Percentiles rank a stretch among this genome's conserved stretches.
Evolutionary conservation across 2,113 vertebrate species (phyloP).

Genomic region (Scomber scombrus): DNA sequence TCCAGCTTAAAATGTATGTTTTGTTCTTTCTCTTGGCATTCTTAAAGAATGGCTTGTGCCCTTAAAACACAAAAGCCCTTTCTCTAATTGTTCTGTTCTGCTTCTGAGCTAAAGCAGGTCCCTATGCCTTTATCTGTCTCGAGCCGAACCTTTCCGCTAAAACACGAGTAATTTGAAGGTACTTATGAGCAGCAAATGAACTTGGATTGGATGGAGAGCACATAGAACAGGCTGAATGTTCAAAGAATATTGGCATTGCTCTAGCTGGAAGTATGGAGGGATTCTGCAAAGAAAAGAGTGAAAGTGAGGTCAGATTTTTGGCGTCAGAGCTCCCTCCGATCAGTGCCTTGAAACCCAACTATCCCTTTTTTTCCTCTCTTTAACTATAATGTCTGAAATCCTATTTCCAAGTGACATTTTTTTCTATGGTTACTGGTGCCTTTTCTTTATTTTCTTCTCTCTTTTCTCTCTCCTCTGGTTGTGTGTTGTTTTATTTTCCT

Average conservation of each 20-base stretch:
- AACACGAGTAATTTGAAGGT: conserved; percentile 58
- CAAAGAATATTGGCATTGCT: conserved; percentile 42
- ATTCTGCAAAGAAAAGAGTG: conserved; percentile 55
- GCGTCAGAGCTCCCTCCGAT: conserved; percentile 36
- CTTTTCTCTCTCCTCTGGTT: conserved; percentile 73
- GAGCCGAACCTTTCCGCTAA: conserved; percentile 45
- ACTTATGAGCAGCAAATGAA: conserved; percentile 59
- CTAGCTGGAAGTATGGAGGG: conserved; percentile 44
- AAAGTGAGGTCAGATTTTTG: conserved; percentile 44
- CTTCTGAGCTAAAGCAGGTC: conserved; percentile 68
- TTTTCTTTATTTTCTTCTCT: conserved; percentile 72
- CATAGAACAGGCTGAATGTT: conserved; percentile 33
- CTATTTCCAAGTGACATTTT: conserved; percentile 66
- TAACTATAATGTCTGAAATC: conserved; percentile 58
- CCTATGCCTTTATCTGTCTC: conserved; percentile 53
- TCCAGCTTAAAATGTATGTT: conserved; percentile 65
- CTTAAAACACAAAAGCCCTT: conserved; percentile 44
- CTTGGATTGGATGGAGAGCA: conserved; percentile 28
- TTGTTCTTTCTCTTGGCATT: conserved; percentile 47
- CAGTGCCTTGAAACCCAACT: conserved; percentile 74
- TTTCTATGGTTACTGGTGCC: conserved; percentile 76
- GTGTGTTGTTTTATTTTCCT: conserved; percentile 83
- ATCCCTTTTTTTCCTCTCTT: conserved; percentile 25
- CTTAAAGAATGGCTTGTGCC: conserved; percentile 63
- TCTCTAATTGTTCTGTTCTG: conserved; percentile 57